Conservation (phyloP, 1,140 invertebrate genomes). For the Anthonomus grandis region DNA sequence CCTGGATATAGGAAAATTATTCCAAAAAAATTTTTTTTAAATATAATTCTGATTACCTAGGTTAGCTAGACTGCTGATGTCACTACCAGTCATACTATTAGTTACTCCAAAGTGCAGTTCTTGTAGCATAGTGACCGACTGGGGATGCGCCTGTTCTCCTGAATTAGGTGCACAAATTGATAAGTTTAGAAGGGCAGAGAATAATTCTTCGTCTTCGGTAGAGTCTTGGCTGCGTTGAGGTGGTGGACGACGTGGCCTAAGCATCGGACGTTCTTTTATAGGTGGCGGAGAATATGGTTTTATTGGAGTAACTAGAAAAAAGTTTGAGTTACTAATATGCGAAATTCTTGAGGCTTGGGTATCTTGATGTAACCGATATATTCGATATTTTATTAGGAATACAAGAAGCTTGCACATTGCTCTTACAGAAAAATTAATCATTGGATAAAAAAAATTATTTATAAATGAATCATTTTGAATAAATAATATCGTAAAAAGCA, state of each 20-base stretch:
- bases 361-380: too few species aligned
- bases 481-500: too few species aligned
- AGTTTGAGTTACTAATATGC: too few species aligned
- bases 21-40: not conserved
- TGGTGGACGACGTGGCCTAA: slow-evolving; percentile 11
- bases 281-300: not conserved
- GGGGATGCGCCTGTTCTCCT: slow-evolving; percentile 29
- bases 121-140: slow-evolving; percentile 29
- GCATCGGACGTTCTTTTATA: not conserved
- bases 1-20: slow-evolving; percentile 17
- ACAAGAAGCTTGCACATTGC: too few species aligned
- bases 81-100: slow-evolving; percentile 61
- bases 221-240: slow-evolving; percentile 34
- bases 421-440: too few species aligned
- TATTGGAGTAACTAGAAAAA: too few species aligned
- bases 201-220: slow-evolving; percentile 42
- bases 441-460: too few species aligned
- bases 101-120: slow-evolving; percentile 43
- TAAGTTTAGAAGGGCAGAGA: slow-evolving; percentile 44
- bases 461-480: too few species aligned
- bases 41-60: slow-evolving; percentile 37
- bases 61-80: slow-evolving; percentile 63
- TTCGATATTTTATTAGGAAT: too few species aligned
- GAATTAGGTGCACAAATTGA: slow-evolving; percentile 41
- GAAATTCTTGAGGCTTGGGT: too few species aligned